Base-by-base conservation (phyloP, 2,113 vertebrate species). In the Aplodontia rufa region DNA sequence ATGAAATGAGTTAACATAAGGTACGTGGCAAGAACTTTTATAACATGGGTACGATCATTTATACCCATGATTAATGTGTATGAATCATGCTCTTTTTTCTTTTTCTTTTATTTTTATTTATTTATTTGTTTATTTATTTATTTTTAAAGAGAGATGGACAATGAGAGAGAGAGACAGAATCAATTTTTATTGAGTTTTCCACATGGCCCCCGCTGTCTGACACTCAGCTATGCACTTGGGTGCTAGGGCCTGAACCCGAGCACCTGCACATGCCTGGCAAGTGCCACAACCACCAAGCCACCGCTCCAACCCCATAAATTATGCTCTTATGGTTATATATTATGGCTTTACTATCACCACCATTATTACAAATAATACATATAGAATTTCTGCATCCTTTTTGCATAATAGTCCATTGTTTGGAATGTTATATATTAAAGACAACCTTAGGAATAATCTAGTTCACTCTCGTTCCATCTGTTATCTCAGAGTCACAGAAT, bases 391-490 rank as follows among this genome's bases (percentile, higher is more conserved):
- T 76, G 7, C 22, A 32, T 69, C 28, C 30, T 88, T n/a, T 58
- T 49, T 13, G 6, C 68, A 68, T 88, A 74, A 6, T 68, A 28
- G 53, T 83, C 17, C 37, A 62, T 62, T 83, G 28, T 69, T 92
- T 89, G 42, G 26, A 83, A 87, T 68, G 20, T 42, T 69, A 17
- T 58, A 80, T 76, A 58, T 90, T 90, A 55, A 94, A 85, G 60
- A 83, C 28, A 89, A 51, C 14, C 64, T 83, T 66, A 68, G n/a
- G 24, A 12, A 51, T 87, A 45, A 68, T 78, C 55, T 74, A 45
- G 28, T 93, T 82, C 16, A 26, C 0, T 91, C 35, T 58, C 16
- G 83, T 68, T 76, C 72, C 5, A 55, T 53, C 40, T 87, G 32
- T 72, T 79, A 55, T 24, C 1, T 55, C 24, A 35, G 17, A 81